Conservation (phyloP, 2,888 invertebrate species). For the Mactromeris polynyma region DNA sequence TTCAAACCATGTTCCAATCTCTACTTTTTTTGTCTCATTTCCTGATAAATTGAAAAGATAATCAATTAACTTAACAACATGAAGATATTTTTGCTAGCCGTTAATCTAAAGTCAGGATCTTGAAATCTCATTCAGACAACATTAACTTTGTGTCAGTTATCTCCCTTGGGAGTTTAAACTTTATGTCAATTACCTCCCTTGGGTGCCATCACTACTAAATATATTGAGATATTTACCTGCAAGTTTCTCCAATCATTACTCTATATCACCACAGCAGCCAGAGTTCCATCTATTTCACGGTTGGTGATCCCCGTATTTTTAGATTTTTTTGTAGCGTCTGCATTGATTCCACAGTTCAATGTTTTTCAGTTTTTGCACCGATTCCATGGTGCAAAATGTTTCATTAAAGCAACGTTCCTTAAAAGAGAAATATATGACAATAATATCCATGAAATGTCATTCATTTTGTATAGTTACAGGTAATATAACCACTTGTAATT, state of each 20-base stretch:
- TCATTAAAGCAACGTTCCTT: no score
- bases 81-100: background rate
- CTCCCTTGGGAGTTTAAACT: background rate
- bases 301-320: background rate
- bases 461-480: no score
- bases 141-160: background rate
- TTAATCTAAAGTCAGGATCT: background rate
- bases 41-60: constrained; percentile 15
- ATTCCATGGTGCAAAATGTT: no score
- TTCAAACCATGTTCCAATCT: background rate
- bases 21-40: background rate
- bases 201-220: background rate
- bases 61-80: constrained; percentile 10
- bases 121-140: background rate
- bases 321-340: background rate
- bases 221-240: background rate
- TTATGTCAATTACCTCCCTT: background rate
- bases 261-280: background rate
- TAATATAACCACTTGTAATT: no score
- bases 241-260: background rate
- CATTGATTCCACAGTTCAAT: background rate
- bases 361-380: no score
- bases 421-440: no score
- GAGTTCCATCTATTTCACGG: background rate
- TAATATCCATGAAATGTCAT: no score